phyloP scores from a whole-genome alignment of 2,888 invertebrate species.

The Argyresthia goedartella region DNA sequence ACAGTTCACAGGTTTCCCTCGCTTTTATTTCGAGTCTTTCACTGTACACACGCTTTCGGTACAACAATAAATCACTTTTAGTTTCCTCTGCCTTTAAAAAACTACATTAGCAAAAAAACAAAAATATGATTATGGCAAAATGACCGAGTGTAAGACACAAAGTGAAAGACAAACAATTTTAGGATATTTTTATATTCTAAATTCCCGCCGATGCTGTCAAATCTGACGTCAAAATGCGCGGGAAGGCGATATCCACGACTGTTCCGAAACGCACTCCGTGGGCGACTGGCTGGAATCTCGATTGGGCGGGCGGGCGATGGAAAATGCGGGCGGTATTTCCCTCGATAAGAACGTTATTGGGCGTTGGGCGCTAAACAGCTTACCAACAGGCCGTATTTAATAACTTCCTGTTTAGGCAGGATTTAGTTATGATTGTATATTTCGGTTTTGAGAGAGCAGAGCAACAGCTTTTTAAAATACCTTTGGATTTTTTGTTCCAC shows the following conservation, averaged over 20 bases:
- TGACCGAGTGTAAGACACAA: not conserved
- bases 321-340: slow-evolving; percentile 1
- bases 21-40: slow-evolving; percentile 25
- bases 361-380: not conserved
- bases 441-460: too few relatives aligned
- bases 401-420: too few relatives aligned
- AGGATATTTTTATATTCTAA: not conserved
- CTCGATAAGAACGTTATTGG: not conserved
- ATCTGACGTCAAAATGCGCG: slow-evolving; percentile 19
- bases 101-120: not conserved
- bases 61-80: not conserved
- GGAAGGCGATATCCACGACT: slow-evolving; percentile 20
- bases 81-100: too few relatives aligned
- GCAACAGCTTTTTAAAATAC: too few relatives aligned
- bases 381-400: not conserved
- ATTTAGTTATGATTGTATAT: too few relatives aligned
- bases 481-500: too few relatives aligned
- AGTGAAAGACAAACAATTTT: not conserved
- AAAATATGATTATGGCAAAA: not conserved
- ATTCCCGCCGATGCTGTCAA: slow-evolving; percentile 24
- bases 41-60: slow-evolving; percentile 26
- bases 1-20: slow-evolving; percentile 29
- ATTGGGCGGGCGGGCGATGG: not conserved
- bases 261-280: slow-evolving; percentile 21
- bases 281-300: slow-evolving; percentile 29